Base-by-base conservation (phyloP, 2,797 vertebrate genomes). In the Acanthiza pusilla region DNA sequence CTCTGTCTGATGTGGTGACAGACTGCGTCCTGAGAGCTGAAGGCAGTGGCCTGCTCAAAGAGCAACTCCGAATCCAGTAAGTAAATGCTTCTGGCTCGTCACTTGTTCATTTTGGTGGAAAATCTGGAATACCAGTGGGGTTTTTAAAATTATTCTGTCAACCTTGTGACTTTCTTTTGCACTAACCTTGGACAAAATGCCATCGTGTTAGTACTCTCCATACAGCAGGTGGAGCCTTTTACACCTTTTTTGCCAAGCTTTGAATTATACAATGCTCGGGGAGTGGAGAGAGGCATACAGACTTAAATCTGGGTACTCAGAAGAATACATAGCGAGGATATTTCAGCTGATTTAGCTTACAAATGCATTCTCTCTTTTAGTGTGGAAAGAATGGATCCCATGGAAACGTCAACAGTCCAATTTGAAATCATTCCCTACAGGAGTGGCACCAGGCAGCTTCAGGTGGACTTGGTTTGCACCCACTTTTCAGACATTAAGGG, bases 401-500 rank as follows among this genome's bases (percentile, higher is more conserved):
- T 91, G 67, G 95, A 97, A 63, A 97, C 60, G 67, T 97, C 96
- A 67, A 97, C 96, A 72, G 65, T 98, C 83, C 93, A 94, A 23
- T 94, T 98, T 91, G 95, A 98, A 77, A 93, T 98, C 12, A 63
- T 96, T 45, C 98, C 98, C 61, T 98, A 97, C 91, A 98, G 97
- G 92, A 97, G 91, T n/a, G 98, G 98, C 32, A 96, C 60, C 45
- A 97, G 95, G 89, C 98, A 98, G 94, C 97, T 98, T 25, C 98
- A 98, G 93, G 98, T 97, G n/a, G 97, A 97, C 79, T 96, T 98
- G 57, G 97, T 96, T 22, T 98, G 97, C 88, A 88, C 84, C 66
- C 95, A 78, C 61, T 98, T 98, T 93, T 97, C 97, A 82, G 96
- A 97, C 50, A 96, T 98, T 80, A 98, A 98, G 74, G 98, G 98